A percentile compares a stretch with the other conserved stretches of the same genome.
These are phyloP conservation scores for Cactoblastis cactorum DNA, from an alignment of 2,888 invertebrate species.

Conservation along the genomic window DNA sequence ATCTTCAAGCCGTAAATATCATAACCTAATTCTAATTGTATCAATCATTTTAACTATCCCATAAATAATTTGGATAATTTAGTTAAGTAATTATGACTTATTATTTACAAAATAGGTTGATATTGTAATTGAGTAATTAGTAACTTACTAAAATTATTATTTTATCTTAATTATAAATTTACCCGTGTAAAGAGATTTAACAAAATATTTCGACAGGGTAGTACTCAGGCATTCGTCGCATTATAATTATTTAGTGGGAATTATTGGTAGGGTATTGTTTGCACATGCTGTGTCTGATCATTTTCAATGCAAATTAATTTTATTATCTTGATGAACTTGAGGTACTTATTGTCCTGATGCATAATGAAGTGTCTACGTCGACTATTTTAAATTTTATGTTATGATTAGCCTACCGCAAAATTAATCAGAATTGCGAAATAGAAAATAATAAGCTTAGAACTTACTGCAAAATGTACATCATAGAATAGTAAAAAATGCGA, in stretches of 20 bases:
- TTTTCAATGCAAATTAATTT: constrained; percentile 41
- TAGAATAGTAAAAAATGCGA: too few species aligned
- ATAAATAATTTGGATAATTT: neutral
- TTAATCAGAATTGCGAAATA: neutral
- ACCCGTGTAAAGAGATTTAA: neutral
- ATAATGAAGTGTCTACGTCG: constrained; percentile 28
- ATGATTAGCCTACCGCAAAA: neutral
- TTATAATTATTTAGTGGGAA: constrained; percentile 4
- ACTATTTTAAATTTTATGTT: neutral
- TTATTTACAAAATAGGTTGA: too few species aligned
- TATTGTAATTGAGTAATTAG: neutral
- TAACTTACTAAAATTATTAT: neutral
- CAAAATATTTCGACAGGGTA: neutral
- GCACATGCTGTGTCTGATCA: constrained; percentile 33
- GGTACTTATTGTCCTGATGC: constrained; percentile 37
- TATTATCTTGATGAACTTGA: constrained; percentile 45
- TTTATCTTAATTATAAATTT: neutral
- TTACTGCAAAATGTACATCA: too few species aligned
- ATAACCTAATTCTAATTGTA: too few species aligned
- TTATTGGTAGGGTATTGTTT: constrained; percentile 4
- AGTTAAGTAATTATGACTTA: too few species aligned
- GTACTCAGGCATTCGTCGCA: neutral
- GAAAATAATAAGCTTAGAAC: too few species aligned
- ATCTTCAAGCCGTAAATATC: too few species aligned
- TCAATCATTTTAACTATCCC: neutral